phyloP scores from a whole-genome alignment of 2,797 vertebrate genomes.

The Sebastiscus albofasciatus region DNA sequence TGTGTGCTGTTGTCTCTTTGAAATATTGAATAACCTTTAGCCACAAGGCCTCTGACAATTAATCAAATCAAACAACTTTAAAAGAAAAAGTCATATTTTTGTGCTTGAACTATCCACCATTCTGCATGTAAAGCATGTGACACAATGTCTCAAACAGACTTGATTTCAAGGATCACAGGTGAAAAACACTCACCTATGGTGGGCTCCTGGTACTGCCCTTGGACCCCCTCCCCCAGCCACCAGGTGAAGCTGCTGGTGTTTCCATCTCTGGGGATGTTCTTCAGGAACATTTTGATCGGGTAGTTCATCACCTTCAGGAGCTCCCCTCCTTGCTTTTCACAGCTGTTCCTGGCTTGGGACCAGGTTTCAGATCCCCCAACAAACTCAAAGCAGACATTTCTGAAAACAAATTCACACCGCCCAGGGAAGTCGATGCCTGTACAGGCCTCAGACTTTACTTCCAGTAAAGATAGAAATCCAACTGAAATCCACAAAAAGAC shows the following conservation, averaged over 20 bases:
- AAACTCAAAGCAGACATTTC: slow-evolving; percentile 73
- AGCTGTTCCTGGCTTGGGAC: slow-evolving; percentile 67
- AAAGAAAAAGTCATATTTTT: neutral
- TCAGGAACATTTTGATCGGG: slow-evolving; percentile 54
- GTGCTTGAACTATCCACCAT: neutral
- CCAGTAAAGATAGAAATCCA: slow-evolving; percentile 44
- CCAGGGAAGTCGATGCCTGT: neutral
- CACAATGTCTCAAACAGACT: neutral
- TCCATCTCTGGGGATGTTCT: slow-evolving; percentile 18
- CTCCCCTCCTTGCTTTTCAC: slow-evolving; percentile 67
- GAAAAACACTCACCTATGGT: slow-evolving; percentile 65
- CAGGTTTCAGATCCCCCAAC: slow-evolving; percentile 57
- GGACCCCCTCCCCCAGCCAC: slow-evolving; percentile 73
- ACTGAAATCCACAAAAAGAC: slow-evolving; percentile 69
- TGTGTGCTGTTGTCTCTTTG: neutral
- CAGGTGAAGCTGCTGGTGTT: slow-evolving; percentile 50
- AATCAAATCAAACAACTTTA: neutral
- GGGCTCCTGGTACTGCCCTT: neutral
- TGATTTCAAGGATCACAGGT: neutral
- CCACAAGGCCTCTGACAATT: neutral
- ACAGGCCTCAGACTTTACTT: slow-evolving; percentile 9
- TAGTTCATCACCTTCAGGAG: slow-evolving; percentile 66
- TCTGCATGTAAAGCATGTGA: neutral
- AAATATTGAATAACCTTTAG: neutral
- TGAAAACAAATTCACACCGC: slow-evolving; percentile 46